A percentile compares a stretch with the other conserved stretches of the same genome.
Evolutionary conservation across 2,113 vertebrate species (phyloP).

Genomic region (Noctilio leporinus): DNA sequence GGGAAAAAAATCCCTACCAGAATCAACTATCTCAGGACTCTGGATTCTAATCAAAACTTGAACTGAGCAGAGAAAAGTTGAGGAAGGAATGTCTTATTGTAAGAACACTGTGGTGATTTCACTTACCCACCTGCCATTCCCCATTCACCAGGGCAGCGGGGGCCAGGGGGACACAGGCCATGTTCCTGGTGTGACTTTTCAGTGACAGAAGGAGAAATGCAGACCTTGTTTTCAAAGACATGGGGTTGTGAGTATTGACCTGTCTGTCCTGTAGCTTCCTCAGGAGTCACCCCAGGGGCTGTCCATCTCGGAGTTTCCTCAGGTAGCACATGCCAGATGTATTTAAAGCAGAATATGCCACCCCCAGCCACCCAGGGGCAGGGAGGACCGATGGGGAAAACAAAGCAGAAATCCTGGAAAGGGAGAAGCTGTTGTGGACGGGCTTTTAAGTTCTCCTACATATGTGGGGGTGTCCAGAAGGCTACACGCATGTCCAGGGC

Average conservation of each 20-base stretch:
- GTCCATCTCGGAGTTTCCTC: background rate
- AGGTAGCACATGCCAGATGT: background rate
- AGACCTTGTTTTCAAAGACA: background rate
- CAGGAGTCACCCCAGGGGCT: background rate
- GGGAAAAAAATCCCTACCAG: too few relatives aligned
- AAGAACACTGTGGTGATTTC: background rate
- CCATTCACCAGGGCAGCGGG: background rate
- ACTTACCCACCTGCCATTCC: background rate
- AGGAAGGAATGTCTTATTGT: background rate
- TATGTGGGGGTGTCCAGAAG: background rate
- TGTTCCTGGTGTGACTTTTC: background rate
- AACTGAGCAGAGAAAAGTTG: background rate
- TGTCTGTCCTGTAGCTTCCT: background rate
- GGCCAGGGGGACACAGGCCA: too few relatives aligned
- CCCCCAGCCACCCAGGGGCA: background rate
- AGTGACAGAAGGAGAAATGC: background rate
- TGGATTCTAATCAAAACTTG: background rate
- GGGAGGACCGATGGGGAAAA: background rate
- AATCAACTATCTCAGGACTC: background rate
- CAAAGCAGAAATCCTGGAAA: background rate
- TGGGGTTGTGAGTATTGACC: background rate
- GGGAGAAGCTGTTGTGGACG: background rate
- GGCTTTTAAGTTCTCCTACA: background rate
- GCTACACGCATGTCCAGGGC: background rate
- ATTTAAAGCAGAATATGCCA: background rate